These are phyloP conservation scores for Hylomyscus alleni DNA, from an alignment of 2,797 vertebrate genomes.

Conservation along the genomic window DNA sequence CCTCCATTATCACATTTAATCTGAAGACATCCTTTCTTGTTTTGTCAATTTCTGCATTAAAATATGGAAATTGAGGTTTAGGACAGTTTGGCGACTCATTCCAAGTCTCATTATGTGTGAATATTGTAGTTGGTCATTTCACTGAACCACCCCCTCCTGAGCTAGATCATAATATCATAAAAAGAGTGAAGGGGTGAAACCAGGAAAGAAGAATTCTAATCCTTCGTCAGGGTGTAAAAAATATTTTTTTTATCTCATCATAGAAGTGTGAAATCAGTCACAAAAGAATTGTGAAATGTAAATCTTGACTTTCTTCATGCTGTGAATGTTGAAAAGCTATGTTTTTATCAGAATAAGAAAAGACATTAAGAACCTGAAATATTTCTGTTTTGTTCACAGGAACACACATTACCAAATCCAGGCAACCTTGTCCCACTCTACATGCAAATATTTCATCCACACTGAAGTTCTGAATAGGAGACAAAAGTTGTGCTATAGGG, in stretches of 20 bases:
- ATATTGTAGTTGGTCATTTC: slow-evolving; percentile 42
- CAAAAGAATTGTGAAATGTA: slow-evolving; percentile 57
- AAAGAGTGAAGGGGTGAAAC: slow-evolving; percentile 17
- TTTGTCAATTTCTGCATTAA: slow-evolving; percentile 45
- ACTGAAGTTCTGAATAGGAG: slow-evolving; percentile 44
- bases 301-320: slow-evolving; percentile 20
- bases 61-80: slow-evolving; percentile 44
- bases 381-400: slow-evolving; percentile 36
- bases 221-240: slow-evolving; percentile 8
- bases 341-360: slow-evolving; percentile 52
- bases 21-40: background rate
- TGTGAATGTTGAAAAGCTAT: slow-evolving; percentile 35
- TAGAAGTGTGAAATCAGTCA: slow-evolving; percentile 23
- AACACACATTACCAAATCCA: slow-evolving; percentile 13
- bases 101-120: background rate
- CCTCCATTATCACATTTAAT: background rate
- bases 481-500: slow-evolving; percentile 16
- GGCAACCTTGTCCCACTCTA: background rate
- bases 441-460: slow-evolving; percentile 7
- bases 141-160: background rate
- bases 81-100: background rate
- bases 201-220: background rate
- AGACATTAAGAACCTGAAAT: slow-evolving; percentile 20
- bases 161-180: slow-evolving; percentile 18
- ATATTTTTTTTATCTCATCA: background rate